These are phyloP conservation scores for Symphodus melops DNA, from an alignment of 2,113 vertebrate species.

Conservation along the genomic window DNA sequence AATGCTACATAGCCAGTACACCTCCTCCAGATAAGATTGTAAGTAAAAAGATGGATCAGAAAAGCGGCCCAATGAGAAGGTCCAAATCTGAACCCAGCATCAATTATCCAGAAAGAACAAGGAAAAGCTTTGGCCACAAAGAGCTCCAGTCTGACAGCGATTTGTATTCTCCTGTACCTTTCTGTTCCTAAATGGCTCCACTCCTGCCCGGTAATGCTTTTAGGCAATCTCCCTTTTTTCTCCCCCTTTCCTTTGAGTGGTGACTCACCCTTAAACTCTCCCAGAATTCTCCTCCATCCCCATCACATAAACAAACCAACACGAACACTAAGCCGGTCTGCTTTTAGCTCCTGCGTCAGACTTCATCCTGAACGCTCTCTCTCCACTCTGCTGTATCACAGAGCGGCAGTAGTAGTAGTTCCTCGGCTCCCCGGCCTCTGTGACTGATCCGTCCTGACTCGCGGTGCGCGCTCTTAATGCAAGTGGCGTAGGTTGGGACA, in stretches of 20 bases:
- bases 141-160: slow-evolving; percentile 1
- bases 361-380: slow-evolving; percentile 44
- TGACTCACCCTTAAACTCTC: slow-evolving; percentile 71
- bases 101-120: slow-evolving; percentile 36
- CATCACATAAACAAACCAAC: slow-evolving; percentile 67
- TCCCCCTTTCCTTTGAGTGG: slow-evolving; percentile 34
- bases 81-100: not conserved
- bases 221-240: slow-evolving; percentile 45
- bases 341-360: slow-evolving; percentile 73
- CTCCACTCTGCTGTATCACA: slow-evolving; percentile 27
- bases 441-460: slow-evolving; percentile 78
- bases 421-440: slow-evolving; percentile 26
- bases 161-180: slow-evolving; percentile 33
- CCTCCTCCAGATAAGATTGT: slow-evolving; percentile 96
- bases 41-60: slow-evolving; percentile 76
- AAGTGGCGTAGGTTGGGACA: slow-evolving; percentile 46
- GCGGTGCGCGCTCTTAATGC: slow-evolving; percentile 67
- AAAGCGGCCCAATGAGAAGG: not conserved
- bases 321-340: slow-evolving; percentile 43
- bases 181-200: slow-evolving; percentile 43
- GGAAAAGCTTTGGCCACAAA: slow-evolving; percentile 26
- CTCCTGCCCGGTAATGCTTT: slow-evolving; percentile 48
- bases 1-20: slow-evolving; percentile 97
- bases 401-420: slow-evolving; percentile 19
- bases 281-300: slow-evolving; percentile 54